These are phyloP conservation scores for Malurus cyaneus DNA, from an alignment of 2,113 vertebrate genomes.

Conservation along the genomic window DNA sequence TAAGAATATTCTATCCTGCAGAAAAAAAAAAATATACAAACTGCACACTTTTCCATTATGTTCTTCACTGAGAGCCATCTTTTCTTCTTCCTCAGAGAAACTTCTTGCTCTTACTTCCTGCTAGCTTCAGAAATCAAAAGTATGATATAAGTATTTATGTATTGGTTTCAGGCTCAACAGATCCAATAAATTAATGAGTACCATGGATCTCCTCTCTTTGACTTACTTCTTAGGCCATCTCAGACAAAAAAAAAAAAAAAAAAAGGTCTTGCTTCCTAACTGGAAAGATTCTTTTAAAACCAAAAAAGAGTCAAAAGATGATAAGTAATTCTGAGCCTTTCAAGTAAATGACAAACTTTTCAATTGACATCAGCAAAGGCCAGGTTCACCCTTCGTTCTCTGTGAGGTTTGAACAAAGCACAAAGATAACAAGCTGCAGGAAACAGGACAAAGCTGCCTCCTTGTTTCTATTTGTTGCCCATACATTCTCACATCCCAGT, in stretches of 20 bases:
- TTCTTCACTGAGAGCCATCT: background rate
- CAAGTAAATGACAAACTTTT: background rate
- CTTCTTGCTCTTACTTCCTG: background rate
- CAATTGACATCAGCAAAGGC: background rate
- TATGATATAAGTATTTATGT: too few relatives aligned
- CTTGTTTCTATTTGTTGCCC: background rate
- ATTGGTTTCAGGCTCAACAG: background rate
- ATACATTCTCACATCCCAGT: fast-evolving
- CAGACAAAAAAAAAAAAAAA: background rate
- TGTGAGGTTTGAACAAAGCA: background rate
- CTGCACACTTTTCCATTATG: background rate
- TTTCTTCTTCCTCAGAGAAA: background rate
- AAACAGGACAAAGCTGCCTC: background rate
- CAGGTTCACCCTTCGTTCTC: background rate
- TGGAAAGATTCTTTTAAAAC: background rate
- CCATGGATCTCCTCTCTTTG: background rate
- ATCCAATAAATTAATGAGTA: conserved; percentile 31
- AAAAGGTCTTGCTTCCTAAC: background rate
- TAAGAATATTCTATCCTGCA: background rate
- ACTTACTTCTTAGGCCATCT: background rate
- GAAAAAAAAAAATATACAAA: too few relatives aligned
- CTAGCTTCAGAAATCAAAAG: background rate
- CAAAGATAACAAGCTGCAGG: background rate
- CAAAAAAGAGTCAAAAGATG: background rate
- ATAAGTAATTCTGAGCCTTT: background rate